A percentile compares a stretch with the other conserved stretches of the same genome.
Conservation (phyloP, 2,113 vertebrate genomes). For the Cinclus cinclus region DNA sequence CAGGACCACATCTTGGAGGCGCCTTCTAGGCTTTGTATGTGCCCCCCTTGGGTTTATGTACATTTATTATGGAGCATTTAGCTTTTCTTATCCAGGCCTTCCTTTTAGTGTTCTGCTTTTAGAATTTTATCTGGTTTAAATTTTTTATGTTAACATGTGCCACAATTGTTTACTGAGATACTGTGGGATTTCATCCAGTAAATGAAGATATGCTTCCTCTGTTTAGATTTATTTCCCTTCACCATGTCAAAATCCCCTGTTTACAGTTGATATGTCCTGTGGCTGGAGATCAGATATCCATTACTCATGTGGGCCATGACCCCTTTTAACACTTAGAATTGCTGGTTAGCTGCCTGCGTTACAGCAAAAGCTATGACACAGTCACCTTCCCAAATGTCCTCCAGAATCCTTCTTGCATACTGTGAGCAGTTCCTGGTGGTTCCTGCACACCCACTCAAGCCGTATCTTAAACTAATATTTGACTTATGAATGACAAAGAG, state of each 20-base stretch:
- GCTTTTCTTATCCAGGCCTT: not conserved
- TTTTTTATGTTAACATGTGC: not conserved
- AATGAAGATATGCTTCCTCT: not conserved
- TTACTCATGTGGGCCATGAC: not conserved
- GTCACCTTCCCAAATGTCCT: not conserved
- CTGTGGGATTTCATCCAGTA: not conserved
- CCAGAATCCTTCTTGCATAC: not conserved
- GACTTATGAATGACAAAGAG: not conserved
- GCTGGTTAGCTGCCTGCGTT: not conserved
- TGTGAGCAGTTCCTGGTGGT: not conserved
- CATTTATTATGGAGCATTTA: not conserved
- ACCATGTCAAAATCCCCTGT: not conserved
- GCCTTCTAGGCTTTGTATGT: not conserved
- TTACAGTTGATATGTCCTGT: not conserved
- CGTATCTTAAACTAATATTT: conserved; percentile 19
- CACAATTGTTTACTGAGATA: not conserved
- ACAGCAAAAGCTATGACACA: not conserved
- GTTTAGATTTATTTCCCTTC: not conserved
- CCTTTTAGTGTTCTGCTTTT: not conserved
- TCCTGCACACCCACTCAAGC: not conserved
- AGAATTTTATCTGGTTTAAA: not conserved
- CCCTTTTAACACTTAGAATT: not conserved
- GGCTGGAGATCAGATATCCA: not conserved
- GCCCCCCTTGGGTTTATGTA: not conserved
- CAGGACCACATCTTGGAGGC: not conserved